These are phyloP conservation scores for Tachysurus vachellii DNA, from an alignment of 2,113 vertebrate genomes.

Conservation along the genomic window DNA sequence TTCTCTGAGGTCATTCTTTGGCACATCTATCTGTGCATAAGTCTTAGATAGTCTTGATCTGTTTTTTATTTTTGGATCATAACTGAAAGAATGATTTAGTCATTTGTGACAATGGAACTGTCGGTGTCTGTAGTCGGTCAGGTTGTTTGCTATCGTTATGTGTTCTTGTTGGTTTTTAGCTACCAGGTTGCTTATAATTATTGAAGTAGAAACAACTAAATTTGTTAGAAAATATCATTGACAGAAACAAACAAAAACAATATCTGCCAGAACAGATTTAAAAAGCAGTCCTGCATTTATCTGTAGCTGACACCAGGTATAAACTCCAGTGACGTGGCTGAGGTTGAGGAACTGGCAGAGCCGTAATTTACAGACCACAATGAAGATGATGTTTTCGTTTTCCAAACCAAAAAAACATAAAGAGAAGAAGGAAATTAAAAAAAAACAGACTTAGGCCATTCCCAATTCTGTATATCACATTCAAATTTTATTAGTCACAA, in stretches of 20 bases:
- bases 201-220: not conserved
- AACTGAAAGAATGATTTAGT: not conserved
- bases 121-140: not conserved
- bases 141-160: not conserved
- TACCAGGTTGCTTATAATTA: not conserved
- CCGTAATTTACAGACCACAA: not conserved
- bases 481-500: no score
- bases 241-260: not conserved
- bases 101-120: not conserved
- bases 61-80: not conserved
- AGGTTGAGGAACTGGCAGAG: not conserved
- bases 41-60: not conserved
- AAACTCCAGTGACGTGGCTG: not conserved
- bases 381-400: not conserved
- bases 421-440: not conserved
- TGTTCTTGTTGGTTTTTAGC: not conserved
- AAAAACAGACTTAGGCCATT: not conserved
- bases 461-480: not conserved
- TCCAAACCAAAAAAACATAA: no score
- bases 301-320: not conserved
- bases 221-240: not conserved
- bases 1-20: not conserved
- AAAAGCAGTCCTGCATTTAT: not conserved
- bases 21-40: not conserved
- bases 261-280: not conserved